These are phyloP conservation scores for Coturnix japonica DNA, from an alignment of 2,113 vertebrate species.

Conservation along the genomic window DNA sequence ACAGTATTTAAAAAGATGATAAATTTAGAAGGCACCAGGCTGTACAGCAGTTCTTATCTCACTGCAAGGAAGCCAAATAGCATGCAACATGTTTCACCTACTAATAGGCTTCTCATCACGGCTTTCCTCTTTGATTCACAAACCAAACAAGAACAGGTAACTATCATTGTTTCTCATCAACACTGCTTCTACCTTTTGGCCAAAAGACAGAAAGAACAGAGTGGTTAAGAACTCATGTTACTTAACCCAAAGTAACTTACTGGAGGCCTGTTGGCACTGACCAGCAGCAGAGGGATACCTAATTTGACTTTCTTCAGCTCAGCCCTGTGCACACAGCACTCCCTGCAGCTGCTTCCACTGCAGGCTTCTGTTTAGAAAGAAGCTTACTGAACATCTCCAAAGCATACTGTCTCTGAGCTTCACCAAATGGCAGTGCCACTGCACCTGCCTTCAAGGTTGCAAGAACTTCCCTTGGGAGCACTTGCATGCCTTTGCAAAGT, in stretches of 20 bases:
- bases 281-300: neutral
- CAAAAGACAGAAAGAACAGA: neutral
- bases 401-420: fast-evolving
- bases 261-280: neutral
- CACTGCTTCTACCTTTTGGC: neutral
- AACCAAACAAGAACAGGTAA: neutral
- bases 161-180: neutral
- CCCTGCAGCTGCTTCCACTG: fast-evolving
- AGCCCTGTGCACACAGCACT: fast-evolving
- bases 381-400: neutral
- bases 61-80: neutral
- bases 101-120: neutral
- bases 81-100: neutral
- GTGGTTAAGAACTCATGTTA: neutral
- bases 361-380: neutral
- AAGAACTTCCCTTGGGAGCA: neutral
- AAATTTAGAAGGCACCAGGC: neutral
- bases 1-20: conserved; percentile 33
- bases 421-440: neutral
- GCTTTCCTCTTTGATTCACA: neutral
- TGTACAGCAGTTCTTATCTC: neutral
- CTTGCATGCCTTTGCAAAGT: neutral
- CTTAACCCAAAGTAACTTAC: neutral
- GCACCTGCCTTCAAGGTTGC: neutral
- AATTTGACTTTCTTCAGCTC: neutral